A percentile compares a stretch with the other conserved stretches of the same genome.
These are phyloP conservation scores for Globia sparganii DNA, from an alignment of 2,888 invertebrate genomes.

Conservation along the genomic window DNA sequence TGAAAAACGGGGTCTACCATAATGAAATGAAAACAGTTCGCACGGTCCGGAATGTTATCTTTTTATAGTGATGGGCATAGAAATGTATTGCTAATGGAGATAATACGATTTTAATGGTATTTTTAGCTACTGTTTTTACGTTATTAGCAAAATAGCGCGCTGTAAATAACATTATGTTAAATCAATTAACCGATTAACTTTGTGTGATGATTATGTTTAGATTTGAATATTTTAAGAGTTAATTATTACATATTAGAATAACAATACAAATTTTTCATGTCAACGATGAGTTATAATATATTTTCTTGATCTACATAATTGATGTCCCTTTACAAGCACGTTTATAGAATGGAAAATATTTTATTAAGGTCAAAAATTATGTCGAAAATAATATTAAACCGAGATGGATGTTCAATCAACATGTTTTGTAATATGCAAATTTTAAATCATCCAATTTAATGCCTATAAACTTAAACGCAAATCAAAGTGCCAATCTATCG, in stretches of 20 bases:
- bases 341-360: constrained; percentile 34
- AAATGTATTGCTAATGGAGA: background rate
- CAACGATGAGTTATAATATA: constrained; percentile 20
- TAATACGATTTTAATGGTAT: background rate
- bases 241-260: constrained; percentile 29
- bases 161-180: constrained; percentile 9
- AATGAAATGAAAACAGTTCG: constrained; percentile 2
- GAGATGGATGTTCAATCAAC: constrained; percentile 45
- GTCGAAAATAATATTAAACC: constrained; percentile 34
- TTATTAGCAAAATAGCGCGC: background rate
- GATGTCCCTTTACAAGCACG: constrained; percentile 19
- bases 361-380: constrained; percentile 44
- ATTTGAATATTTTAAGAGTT: constrained; percentile 2
- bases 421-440: constrained; percentile 35
- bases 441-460: constrained; percentile 52
- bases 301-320: constrained; percentile 51
- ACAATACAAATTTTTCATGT: constrained; percentile 20
- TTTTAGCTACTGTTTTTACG: background rate
- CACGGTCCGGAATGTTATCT: constrained; percentile 5
- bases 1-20: background rate
- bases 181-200: background rate
- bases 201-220: background rate
- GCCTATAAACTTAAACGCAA: constrained; percentile 46
- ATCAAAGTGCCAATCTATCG: constrained; percentile 42
- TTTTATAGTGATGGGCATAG: background rate